Base-by-base conservation (phyloP, 2,797 vertebrate species). In the Alosa sapidissima region DNA sequence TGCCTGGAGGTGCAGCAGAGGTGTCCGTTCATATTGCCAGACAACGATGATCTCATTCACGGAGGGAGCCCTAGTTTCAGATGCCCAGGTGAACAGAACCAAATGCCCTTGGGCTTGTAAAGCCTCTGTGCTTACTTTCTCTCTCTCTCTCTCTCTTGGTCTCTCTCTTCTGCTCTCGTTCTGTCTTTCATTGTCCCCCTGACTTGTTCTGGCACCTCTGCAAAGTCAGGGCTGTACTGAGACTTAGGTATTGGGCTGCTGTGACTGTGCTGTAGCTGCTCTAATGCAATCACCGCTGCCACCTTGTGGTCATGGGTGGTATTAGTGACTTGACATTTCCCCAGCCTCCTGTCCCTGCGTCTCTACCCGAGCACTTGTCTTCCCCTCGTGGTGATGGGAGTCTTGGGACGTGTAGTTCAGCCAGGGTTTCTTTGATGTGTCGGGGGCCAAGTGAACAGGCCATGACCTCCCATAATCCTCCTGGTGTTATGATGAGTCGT, bases 11-110 rank as follows among this genome's bases (percentile, higher is more conserved):
- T 99, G 94, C 98, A 99, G 95, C 97, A 97, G 91, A 96, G 97
- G 93, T 99, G 98, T 95, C 98, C 98, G 84, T 99, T 99, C 93
- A 97, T 99, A 94, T 93, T 99, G 96, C 98, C 98, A 87, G 98
- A 99, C 96, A 99, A 99, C 24, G 98, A 99, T 90, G 98, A 99
- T 95, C 96, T 99, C 93, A 97, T 99, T 94, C 98, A 99, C 41
- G 98, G 98, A 95, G 98, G 98, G 95, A 97, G 98, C 94, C 98
- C 98, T 94, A 99, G 98, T 95, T 99, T 99, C 97, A 97, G 99
- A 97, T 99, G 98, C 95, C 97, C 98, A 98, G 98, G 98, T 99
- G 68, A 75, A 16, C 33, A 36, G 68, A 21, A 55, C 16, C 16
- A 14, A 45, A 75, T 75, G 68, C 68, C 68, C 33, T 75, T 41